Evolutionary conservation across 92 coral and sea anemone genomes (phyloP).

Genomic region (Galaxea fascicularis): DNA sequence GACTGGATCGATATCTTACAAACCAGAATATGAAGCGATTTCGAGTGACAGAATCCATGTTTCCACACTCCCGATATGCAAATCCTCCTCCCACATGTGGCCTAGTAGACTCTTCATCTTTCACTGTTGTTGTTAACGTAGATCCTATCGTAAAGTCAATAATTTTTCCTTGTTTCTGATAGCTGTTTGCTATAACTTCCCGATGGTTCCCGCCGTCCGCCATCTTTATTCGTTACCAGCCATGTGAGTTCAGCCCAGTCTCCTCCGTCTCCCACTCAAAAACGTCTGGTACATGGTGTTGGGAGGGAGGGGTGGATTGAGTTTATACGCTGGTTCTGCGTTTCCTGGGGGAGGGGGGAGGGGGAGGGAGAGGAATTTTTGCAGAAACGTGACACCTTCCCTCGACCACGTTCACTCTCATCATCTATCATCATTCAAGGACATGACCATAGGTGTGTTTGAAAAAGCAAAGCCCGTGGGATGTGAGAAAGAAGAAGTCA

Average conservation of each 20-base stretch:
- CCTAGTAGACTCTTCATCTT: slow-evolving; percentile 80
- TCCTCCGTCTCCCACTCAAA: background rate
- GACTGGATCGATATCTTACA: too few relatives aligned
- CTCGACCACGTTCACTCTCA: too few relatives aligned
- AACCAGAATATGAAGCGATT: slow-evolving; percentile 97
- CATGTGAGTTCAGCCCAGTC: slow-evolving; percentile 45
- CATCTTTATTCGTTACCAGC: slow-evolving; percentile 72
- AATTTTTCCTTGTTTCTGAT: slow-evolving; percentile 52
- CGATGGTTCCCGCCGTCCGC: slow-evolving; percentile 81
- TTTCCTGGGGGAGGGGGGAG: too few relatives aligned
- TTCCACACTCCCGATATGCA: slow-evolving; percentile 77
- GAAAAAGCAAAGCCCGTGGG: too few relatives aligned
- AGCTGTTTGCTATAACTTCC: slow-evolving; percentile 81
- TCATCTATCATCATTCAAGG: too few relatives aligned
- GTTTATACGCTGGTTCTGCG: too few relatives aligned
- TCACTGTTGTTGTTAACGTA: slow-evolving; percentile 73
- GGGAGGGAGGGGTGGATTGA: too few relatives aligned
- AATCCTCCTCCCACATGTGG: slow-evolving; percentile 89
- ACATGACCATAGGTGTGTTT: too few relatives aligned
- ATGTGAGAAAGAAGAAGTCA: too few relatives aligned
- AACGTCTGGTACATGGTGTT: too few relatives aligned
- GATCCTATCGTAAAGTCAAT: slow-evolving; percentile 79
- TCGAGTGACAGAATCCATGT: slow-evolving; percentile 73
- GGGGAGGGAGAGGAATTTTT: too few relatives aligned
- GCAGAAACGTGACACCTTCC: too few relatives aligned